Evolutionary conservation across 2,888 invertebrate genomes (phyloP), one percentile per base, ranked within the genome.

Genomic region (Diloba caeruleocephala): DNA sequence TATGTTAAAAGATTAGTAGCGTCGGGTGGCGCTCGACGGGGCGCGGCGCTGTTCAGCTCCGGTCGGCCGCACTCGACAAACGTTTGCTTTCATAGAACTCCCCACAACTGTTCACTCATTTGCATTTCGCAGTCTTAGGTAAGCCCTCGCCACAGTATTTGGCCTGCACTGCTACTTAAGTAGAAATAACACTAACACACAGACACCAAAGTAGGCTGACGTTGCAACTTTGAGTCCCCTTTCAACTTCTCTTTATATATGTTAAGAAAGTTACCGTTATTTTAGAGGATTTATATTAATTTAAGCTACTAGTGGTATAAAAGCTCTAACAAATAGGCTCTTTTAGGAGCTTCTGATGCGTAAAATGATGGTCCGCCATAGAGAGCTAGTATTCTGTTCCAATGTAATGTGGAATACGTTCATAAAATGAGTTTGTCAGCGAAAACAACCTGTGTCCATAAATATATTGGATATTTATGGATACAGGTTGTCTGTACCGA

Each of bases 1-100:
- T 86, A 83, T 82, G 76, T 80, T 80, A 82, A 81, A 79, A 82
- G 85, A 87, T 87, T 82, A 87, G 76, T 71, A 59, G 64, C 67
- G 50, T 57, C 31, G 17, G 28, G 4, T 7, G 34, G 7, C 56
- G 71, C 66, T 67, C 56, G 60, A 34, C 25, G n/a, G 51, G 55
- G 70, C 68, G 69, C 60, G 59, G 39, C 46, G 56, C 41, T 44
- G 58, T 33, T 63, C 45, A 52, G 38, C 48, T 37, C 42, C 36
- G 46, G 41, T 57, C 45, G 58, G 58, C 49, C 65, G 60, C 70
- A 65, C 73, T 76, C 67, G 51, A 68, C 79, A 79, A 85, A 80
- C 81, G 78, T 83, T 84, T 81, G 76, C 80, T 74, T 65, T 75
- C 71, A 76, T 76, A 76, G 72, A 74, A 75, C 76, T 71, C 67